Percentiles rank a stretch among this genome's conserved stretches.
These are phyloP conservation scores for Drosophila mulleri DNA, from an alignment of 2,888 invertebrate genomes.

Conservation along the genomic window DNA sequence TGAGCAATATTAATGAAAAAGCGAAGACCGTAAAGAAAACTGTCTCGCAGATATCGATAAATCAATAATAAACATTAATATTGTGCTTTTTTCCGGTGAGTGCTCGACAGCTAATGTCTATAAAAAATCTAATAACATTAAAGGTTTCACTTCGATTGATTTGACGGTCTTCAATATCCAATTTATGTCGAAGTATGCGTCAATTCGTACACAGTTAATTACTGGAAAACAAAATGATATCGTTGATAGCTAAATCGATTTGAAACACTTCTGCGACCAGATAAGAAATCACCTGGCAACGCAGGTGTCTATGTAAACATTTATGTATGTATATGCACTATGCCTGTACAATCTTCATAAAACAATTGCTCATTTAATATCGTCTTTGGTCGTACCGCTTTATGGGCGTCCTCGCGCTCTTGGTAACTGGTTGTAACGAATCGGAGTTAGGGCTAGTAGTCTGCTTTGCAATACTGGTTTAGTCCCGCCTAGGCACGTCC, in stretches of 20 bases:
- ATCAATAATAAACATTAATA: not conserved
- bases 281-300: constrained; percentile 33
- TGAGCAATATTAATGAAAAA: not conserved
- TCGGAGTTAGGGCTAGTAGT: not conserved
- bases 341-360: not conserved
- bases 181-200: not conserved
- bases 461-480: not conserved
- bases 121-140: not conserved
- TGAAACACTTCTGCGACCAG: constrained; percentile 23
- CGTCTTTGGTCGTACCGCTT: not conserved
- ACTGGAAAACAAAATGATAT: constrained; percentile 25
- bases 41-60: not conserved
- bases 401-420: not conserved
- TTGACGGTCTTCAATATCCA: constrained; percentile 1
- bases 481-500: constrained; percentile 10
- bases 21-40: not conserved
- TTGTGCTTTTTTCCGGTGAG: not conserved
- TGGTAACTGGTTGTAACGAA: not conserved
- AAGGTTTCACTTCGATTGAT: not conserved
- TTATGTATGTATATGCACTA: not conserved
- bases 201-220: not conserved
- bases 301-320: not conserved
- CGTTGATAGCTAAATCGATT: constrained; percentile 27
- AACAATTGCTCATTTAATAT: not conserved
- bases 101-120: not conserved